Percentiles rank a stretch among this genome's conserved stretches.
These are phyloP conservation scores for Aethina tumida DNA, from an alignment of 1,140 invertebrate species.

Conservation along the genomic window DNA sequence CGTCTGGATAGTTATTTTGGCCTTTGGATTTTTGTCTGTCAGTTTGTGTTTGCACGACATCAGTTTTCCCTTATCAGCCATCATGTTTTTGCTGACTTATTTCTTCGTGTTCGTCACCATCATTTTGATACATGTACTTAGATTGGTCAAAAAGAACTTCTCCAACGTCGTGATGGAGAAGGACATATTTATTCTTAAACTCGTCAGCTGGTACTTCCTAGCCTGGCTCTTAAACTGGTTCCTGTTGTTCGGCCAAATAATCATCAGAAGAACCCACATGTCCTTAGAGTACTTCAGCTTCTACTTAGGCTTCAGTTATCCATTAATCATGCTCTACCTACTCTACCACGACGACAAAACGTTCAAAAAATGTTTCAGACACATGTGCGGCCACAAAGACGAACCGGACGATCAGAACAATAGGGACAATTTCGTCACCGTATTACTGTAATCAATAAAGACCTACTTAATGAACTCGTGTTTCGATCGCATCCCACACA, in stretches of 20 bases:
- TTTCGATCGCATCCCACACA: too few relatives aligned
- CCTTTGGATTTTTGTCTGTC: conserved; percentile 2
- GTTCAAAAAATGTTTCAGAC: conserved; percentile 16
- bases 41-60: conserved; percentile 6
- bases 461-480: too few relatives aligned
- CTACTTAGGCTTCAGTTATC: conserved; percentile 12
- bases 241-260: conserved; percentile 6
- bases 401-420: too few relatives aligned
- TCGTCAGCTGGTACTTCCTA: conserved; percentile 16
- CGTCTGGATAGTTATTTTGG: conserved; percentile 13
- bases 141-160: conserved; percentile 11
- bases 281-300: conserved; percentile 4
- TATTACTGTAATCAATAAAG: too few relatives aligned
- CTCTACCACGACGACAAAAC: conserved; percentile 15
- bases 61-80: conserved; percentile 8
- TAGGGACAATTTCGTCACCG: too few relatives aligned
- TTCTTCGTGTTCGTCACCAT: conserved; percentile 9
- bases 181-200: conserved; percentile 11
- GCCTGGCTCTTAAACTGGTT: conserved; percentile 18
- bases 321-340: conserved; percentile 15
- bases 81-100: conserved; percentile 5
- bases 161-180: conserved; percentile 8
- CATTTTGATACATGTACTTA: conserved; percentile 11
- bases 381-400: too few relatives aligned
- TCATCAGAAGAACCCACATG: conserved; percentile 1